Conservation (phyloP, 2,113 vertebrate genomes). For the human region DNA sequence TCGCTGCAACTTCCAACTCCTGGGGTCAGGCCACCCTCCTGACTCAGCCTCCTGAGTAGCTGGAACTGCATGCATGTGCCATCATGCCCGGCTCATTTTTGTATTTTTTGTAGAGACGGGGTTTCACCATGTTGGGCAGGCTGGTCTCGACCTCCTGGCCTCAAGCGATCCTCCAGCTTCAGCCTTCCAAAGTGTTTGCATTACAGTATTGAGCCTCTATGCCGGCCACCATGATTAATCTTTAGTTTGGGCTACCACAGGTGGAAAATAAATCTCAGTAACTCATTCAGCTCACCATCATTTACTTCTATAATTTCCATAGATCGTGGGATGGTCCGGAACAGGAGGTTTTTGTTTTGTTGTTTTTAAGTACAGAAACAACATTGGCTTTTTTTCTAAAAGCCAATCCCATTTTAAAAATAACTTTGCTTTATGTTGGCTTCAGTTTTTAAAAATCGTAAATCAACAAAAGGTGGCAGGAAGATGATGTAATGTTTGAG, state of each 20-base stretch:
- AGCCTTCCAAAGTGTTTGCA: too few species aligned
- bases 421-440: neutral
- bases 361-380: neutral
- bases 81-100: too few species aligned
- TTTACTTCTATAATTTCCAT: neutral
- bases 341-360: neutral
- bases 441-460: neutral
- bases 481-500: neutral
- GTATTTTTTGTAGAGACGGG: too few species aligned
- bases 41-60: too few species aligned
- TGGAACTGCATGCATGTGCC: too few species aligned
- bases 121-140: too few species aligned
- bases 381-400: neutral
- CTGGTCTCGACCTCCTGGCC: too few species aligned
- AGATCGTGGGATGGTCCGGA: neutral
- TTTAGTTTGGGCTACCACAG: neutral
- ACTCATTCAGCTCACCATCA: neutral
- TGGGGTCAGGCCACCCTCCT: too few species aligned
- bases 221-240: accelerated
- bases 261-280: neutral
- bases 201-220: too few species aligned
- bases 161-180: too few species aligned
- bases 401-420: neutral
- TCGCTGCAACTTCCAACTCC: too few species aligned
- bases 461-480: neutral